Base-by-base conservation (phyloP, 2,888 invertebrate genomes). In the Orthonevra nobilis region DNA sequence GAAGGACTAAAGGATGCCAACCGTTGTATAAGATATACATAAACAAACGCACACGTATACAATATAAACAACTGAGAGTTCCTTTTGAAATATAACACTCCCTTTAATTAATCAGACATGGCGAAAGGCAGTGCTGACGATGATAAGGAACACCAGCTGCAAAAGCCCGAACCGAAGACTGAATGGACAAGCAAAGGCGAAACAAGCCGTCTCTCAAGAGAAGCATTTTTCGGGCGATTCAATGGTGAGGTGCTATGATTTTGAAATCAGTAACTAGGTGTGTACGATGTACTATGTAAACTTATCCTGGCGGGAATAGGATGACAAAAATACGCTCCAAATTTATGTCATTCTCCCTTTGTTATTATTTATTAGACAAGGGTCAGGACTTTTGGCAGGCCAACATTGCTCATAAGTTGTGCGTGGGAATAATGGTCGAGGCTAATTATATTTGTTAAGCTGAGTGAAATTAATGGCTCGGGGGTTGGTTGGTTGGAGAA, bases 261-360 rank as follows among this genome's bases (percentile, higher is more conserved):
- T n/a, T 72, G 48, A 72, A 72, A 56, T 72, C 72, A 48, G 72
- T 56, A 54, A 54, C 50, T 46, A 34, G 38, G 44, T 26, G 60
- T 69, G 54, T 28, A 17, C 38, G 19, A n/a, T 42, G 36, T 5
- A n/a, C 23, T 48, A 70, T 38, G 44, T 46, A 44, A 14, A 44
- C 10, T 28, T 3, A 12, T 10, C 32, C 10, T 30, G 30, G 30
- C 2, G n/a, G 4, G 32, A n/a, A 4, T 2, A 10, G n/a, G 10
- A 12, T 2, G 10, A 50, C 38, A 19, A 63, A 63, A 63, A 52
- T 50, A 17, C 26, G 15, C 48, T 42, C 28, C 7, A 69, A 75
- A 75, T 75, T 75, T 75, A 75, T 69, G 69, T 38, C 61, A 69
- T 68, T 74, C 60, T 42, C 54, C 54, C 50, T 61, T 63, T 15